Evolutionary conservation across 2,797 vertebrate genomes (phyloP), one percentile per base, ranked within the genome.

Genomic region (Sebastes flavidus): DNA sequence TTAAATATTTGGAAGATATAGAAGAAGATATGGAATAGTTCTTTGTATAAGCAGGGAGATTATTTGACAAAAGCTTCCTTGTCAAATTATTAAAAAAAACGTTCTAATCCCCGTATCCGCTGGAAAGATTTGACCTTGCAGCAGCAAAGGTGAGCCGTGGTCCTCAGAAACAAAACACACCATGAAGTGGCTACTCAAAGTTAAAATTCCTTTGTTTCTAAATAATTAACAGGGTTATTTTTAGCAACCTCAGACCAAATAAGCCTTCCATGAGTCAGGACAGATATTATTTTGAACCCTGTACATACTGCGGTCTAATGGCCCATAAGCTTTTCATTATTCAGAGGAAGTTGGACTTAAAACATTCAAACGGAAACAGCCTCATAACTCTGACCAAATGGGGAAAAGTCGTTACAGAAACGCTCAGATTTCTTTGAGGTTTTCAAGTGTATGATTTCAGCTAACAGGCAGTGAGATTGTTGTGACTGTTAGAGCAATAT

Each of bases 401-500:
- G 32, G 65, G 76, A 60, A 81, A 88, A 84, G 22, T 25, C 75
- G 81, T 84, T 29, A 83, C 6, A 77, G 68, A 68, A 60, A 72
- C 4, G 3, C 60, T 80, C 61, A 1, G 72, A 79, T 79, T 75
- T 87, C 84, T 80, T 80, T 82, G 49, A 90, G 63, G 67, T 77
- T 87, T 84, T 75, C 3, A 46, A 74, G 63, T 77, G 79, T 82
- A n/a, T 81, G 82, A 92, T 75, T 80, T 74, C 38, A 85, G 77
- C 84, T 77, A 78, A 84, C 65, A 61, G 81, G 77, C 78, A 65
- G 69, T 49, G 84, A 86, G 83, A 78, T 13, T 89, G 86, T 81
- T 89, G 86, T 85, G 85, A 82, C 84, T 68, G 80, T 75, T 73
- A 42, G 77, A 86, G 82, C 52, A 88, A 89, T 89, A 83, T 94